Evolutionary conservation across 2,888 invertebrate species (phyloP).

Genomic region (Perithous albicinctus): DNA sequence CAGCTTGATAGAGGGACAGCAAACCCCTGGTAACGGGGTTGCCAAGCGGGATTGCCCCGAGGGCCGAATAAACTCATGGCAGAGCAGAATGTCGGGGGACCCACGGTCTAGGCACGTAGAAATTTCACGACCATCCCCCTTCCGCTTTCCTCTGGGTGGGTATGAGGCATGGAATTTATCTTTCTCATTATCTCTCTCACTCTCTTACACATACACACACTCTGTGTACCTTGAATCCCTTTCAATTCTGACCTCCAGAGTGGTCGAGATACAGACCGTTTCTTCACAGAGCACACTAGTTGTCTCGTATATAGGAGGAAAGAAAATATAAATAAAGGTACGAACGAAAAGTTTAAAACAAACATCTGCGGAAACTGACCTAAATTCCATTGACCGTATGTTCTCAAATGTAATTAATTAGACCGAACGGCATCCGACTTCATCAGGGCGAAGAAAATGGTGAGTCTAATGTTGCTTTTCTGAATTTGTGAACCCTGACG

Average conservation of each 20-base stretch:
- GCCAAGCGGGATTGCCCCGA: constrained; percentile 33
- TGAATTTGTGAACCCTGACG: constrained; percentile 15
- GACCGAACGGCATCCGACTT: background rate
- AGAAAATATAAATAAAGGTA: background rate
- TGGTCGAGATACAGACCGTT: background rate
- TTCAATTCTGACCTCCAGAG: too few relatives aligned
- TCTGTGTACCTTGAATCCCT: too few relatives aligned
- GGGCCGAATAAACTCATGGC: constrained; percentile 24
- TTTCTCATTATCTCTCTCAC: constrained; percentile 7
- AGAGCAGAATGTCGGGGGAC: constrained; percentile 3
- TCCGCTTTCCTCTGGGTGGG: background rate
- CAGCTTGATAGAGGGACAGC: constrained; percentile 6
- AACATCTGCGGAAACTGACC: too few relatives aligned
- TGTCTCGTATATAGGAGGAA: background rate
- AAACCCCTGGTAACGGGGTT: constrained; percentile 53
- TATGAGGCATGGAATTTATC: constrained; percentile 8
- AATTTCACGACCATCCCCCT: background rate
- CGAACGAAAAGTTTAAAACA: background rate
- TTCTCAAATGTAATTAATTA: too few relatives aligned
- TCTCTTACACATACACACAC: too few relatives aligned
- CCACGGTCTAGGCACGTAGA: constrained; percentile 21
- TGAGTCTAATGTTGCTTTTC: constrained; percentile 24
- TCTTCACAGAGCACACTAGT: constrained; percentile 24
- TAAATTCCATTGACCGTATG: too few relatives aligned
- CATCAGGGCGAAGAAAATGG: constrained; percentile 1